A percentile compares a stretch with the other conserved stretches of the same genome.
These are phyloP conservation scores for Argyresthia goedartella DNA, from an alignment of 2,888 invertebrate species.

Conservation along the genomic window DNA sequence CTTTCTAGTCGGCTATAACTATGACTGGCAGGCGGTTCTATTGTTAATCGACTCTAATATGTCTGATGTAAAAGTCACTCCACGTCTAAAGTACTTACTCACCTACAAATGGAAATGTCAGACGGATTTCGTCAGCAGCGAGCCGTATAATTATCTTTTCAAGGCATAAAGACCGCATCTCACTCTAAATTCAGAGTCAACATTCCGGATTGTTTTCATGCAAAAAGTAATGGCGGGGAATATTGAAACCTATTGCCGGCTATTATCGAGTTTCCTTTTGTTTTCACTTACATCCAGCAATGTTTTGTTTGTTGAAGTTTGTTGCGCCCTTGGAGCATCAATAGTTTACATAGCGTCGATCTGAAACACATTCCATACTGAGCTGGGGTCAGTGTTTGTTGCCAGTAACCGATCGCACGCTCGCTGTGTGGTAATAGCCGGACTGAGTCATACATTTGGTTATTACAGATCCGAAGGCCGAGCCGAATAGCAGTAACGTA, in stretches of 20 bases:
- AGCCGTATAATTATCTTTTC: constrained; percentile 4
- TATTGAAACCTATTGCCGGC: not conserved
- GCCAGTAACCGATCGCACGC: constrained; percentile 6
- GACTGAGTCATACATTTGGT: constrained; percentile 46
- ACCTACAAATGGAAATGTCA: constrained; percentile 8
- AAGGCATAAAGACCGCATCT: constrained; percentile 1
- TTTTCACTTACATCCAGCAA: not conserved
- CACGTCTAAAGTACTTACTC: constrained; percentile 23
- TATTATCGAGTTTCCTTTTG: not conserved
- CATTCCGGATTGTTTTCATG: constrained; percentile 20
- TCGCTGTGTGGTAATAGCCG: constrained; percentile 27
- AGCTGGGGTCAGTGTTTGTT: constrained; percentile 7
- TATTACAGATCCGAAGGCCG: constrained; percentile 42
- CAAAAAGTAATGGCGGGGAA: not conserved
- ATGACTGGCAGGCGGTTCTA: constrained; percentile 20
- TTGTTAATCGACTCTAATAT: constrained; percentile 54
- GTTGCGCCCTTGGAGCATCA: not conserved
- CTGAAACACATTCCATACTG: not conserved
- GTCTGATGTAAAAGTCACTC: constrained; percentile 49
- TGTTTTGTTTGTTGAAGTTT: not conserved
- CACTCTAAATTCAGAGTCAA: not conserved
- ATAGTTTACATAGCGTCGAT: not conserved
- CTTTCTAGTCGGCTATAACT: constrained; percentile 46
- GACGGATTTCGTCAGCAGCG: constrained; percentile 4
- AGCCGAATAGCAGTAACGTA: constrained; percentile 20